A percentile compares a stretch with the other conserved stretches of the same genome.
phyloP scores from a whole-genome alignment of 2,888 invertebrate genomes.

The Timema podura region DNA sequence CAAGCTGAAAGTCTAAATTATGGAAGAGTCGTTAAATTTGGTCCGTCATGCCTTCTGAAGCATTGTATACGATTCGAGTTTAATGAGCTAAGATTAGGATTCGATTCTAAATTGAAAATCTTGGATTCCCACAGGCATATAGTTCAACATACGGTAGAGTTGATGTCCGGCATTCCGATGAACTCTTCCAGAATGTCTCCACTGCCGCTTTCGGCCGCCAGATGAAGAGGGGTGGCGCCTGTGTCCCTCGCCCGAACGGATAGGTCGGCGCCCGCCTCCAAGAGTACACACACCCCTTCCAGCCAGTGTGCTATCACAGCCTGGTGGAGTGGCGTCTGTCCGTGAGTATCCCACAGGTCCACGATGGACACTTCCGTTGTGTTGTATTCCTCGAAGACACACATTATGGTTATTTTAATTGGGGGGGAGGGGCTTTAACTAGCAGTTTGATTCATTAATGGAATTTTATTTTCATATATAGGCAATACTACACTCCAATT shows the following conservation, averaged over 20 bases:
- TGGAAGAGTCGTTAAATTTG: background rate
- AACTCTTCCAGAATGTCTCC: slow-evolving; percentile 51
- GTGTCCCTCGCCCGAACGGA: slow-evolving; percentile 42
- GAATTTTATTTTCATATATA: too few species aligned
- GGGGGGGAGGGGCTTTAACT: too few species aligned
- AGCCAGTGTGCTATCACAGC: slow-evolving; percentile 53
- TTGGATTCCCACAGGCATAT: too few species aligned
- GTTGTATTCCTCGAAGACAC: slow-evolving; percentile 36
- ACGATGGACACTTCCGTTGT: slow-evolving; percentile 25
- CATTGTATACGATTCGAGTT: too few species aligned
- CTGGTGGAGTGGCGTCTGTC: slow-evolving; percentile 52
- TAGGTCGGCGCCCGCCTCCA: slow-evolving; percentile 53
- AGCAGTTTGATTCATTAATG: too few species aligned
- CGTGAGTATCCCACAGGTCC: slow-evolving; percentile 49
- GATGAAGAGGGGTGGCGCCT: slow-evolving; percentile 53
- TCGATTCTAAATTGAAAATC: too few species aligned
- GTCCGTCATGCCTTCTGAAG: too few species aligned
- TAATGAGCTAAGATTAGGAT: too few species aligned
- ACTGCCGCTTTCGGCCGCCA: slow-evolving; percentile 51
- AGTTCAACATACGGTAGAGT: background rate
- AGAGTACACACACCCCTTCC: slow-evolving; percentile 50
- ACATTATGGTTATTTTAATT: too few species aligned
- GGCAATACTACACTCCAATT: too few species aligned
- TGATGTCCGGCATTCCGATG: slow-evolving; percentile 47
- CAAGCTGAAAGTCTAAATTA: background rate